A percentile compares a stretch with the other conserved stretches of the same genome.
phyloP scores from a whole-genome alignment of 2,888 invertebrate genomes.

The Cheilosia impressa region DNA sequence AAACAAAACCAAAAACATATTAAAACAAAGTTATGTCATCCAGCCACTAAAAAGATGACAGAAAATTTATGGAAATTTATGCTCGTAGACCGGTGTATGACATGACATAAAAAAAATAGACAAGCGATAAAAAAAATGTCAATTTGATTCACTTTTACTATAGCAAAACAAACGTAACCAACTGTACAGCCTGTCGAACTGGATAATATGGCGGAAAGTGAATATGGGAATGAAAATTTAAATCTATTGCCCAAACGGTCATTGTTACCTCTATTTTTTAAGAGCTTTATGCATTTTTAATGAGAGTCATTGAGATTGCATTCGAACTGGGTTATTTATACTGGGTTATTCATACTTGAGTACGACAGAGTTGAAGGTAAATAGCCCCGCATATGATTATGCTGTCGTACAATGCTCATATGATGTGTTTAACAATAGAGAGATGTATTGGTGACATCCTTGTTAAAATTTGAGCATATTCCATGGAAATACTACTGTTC shows the following conservation, averaged over 20 bases:
- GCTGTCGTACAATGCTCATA: too few relatives aligned
- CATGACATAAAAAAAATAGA: not conserved
- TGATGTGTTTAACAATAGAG: too few relatives aligned
- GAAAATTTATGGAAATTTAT: constrained; percentile 53
- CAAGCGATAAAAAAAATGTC: constrained; percentile 18
- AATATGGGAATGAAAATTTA: constrained; percentile 2
- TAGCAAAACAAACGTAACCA: constrained; percentile 4
- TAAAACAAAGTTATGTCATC: constrained; percentile 41
- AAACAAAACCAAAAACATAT: constrained; percentile 14
- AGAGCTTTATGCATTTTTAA: too few relatives aligned
- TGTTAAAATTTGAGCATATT: too few relatives aligned
- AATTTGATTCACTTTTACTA: constrained; percentile 49
- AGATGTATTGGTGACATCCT: too few relatives aligned
- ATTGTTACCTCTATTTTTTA: not conserved
- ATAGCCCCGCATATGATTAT: too few relatives aligned
- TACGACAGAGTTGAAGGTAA: too few relatives aligned
- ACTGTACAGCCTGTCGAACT: not conserved
- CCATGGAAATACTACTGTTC: too few relatives aligned
- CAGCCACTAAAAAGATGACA: constrained; percentile 4
- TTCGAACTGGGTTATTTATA: too few relatives aligned
- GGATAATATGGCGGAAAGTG: constrained; percentile 14
- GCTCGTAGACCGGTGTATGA: constrained; percentile 4
- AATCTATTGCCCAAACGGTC: constrained; percentile 8
- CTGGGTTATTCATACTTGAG: too few relatives aligned
- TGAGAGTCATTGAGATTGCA: too few relatives aligned